Conservation (phyloP, 1,140 invertebrate genomes). For the Zaprionus capensis region DNA sequence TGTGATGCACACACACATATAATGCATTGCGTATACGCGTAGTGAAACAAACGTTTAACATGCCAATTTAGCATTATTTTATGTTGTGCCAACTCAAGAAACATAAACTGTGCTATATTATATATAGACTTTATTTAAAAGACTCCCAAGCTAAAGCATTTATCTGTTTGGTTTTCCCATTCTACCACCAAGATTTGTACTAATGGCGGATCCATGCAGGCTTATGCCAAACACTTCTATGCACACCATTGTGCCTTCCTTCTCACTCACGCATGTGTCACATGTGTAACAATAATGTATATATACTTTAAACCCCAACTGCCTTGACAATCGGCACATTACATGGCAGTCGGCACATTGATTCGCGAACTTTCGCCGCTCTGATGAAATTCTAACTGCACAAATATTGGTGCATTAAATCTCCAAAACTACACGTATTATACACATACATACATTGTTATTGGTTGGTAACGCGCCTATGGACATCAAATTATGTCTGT, state of each 20-base stretch:
- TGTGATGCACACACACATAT: not conserved
- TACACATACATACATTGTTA: not conserved
- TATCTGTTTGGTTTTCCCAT: not conserved
- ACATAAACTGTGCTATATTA: not conserved
- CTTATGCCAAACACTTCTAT: too few relatives aligned
- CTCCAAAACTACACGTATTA: slow-evolving; percentile 35
- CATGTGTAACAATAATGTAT: not conserved
- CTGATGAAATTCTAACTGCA: slow-evolving; percentile 62
- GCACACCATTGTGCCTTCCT: too few relatives aligned
- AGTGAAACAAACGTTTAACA: not conserved
- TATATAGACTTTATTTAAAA: not conserved
- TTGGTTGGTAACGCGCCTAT: slow-evolving; percentile 42
- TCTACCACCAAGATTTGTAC: too few relatives aligned
- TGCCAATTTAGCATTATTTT: not conserved
- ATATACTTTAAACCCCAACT: not conserved
- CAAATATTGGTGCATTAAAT: slow-evolving; percentile 59
- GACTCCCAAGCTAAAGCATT: not conserved
- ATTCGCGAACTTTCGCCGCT: slow-evolving; percentile 48
- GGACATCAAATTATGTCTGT: slow-evolving; percentile 45
- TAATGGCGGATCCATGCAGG: too few relatives aligned
- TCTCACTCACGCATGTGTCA: not conserved
- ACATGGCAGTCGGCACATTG: not conserved
- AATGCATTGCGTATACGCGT: slow-evolving; percentile 54
- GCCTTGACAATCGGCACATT: not conserved
- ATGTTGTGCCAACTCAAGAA: not conserved